These are phyloP conservation scores for Tragelaphus imberbis DNA, from an alignment of 2,113 vertebrate species.

Conservation along the genomic window DNA sequence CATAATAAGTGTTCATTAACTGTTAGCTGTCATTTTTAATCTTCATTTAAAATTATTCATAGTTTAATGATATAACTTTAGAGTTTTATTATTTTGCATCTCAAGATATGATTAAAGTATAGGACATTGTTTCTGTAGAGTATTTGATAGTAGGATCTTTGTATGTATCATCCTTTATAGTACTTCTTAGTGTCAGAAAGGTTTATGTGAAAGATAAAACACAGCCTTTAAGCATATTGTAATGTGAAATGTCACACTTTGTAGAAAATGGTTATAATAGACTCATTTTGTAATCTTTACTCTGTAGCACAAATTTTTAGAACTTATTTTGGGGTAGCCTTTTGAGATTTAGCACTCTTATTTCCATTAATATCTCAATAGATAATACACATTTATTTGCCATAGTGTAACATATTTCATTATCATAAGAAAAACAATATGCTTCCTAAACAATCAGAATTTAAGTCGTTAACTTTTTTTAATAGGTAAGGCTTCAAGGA, in stretches of 20 bases:
- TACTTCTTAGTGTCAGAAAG: background rate
- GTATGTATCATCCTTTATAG: background rate
- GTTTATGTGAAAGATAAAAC: background rate
- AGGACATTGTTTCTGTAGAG: background rate
- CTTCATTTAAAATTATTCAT: slow-evolving; percentile 18
- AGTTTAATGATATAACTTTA: background rate
- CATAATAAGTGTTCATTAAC: background rate
- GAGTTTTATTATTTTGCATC: background rate
- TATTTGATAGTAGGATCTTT: background rate
- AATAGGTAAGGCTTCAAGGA: background rate
- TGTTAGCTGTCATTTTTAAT: background rate
- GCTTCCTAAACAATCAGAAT: slow-evolving; percentile 30
- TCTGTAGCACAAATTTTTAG: background rate
- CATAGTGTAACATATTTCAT: background rate
- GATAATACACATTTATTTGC: background rate
- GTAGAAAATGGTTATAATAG: background rate
- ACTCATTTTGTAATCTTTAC: background rate
- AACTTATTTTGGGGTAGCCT: background rate
- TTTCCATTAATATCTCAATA: background rate
- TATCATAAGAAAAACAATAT: background rate
- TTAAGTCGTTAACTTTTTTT: background rate
- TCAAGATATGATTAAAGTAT: background rate
- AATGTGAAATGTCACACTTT: background rate
- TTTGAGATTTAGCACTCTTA: background rate
- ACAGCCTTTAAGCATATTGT: background rate